A percentile compares a stretch with the other conserved stretches of the same genome.
Evolutionary conservation across 2,888 invertebrate genomes (phyloP).

Genomic region (Orthonychiurus folsomi): DNA sequence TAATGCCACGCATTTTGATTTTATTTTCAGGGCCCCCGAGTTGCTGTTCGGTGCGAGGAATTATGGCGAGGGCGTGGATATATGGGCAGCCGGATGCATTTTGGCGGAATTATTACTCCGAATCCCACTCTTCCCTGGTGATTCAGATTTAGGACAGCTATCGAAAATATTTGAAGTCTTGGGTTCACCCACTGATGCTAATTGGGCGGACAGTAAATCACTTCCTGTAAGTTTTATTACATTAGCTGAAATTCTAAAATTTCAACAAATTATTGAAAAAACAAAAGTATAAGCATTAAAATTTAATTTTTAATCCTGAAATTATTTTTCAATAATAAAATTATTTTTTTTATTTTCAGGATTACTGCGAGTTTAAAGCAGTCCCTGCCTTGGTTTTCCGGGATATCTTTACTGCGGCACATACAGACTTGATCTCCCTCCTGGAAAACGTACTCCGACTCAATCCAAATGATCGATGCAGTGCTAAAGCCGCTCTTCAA

Average conservation of each 20-base stretch:
- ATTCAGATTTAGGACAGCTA: slow-evolving; percentile 92
- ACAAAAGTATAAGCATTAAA: too few relatives aligned
- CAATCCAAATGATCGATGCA: slow-evolving; percentile 72
- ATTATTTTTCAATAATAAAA: too few relatives aligned
- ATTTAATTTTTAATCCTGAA: too few relatives aligned
- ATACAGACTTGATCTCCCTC: slow-evolving; percentile 78
- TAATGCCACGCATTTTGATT: too few relatives aligned
- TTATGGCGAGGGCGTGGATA: slow-evolving; percentile 92
- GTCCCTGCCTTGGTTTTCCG: slow-evolving; percentile 74
- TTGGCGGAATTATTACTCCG: slow-evolving; percentile 85
- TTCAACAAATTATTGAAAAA: too few relatives aligned
- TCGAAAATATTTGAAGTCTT: slow-evolving; percentile 89
- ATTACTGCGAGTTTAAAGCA: slow-evolving; percentile 85
- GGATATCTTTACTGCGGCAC: slow-evolving; percentile 90
- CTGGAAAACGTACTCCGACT: slow-evolving; percentile 66
- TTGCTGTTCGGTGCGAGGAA: slow-evolving; percentile 87
- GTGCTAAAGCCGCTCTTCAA: slow-evolving; percentile 72
- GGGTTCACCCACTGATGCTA: slow-evolving; percentile 85
- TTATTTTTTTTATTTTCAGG: too few relatives aligned
- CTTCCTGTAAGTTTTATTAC: too few relatives aligned
- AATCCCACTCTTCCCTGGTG: slow-evolving; percentile 89
- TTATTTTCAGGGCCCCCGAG: slow-evolving; percentile 66
- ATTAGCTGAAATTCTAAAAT: too few relatives aligned
- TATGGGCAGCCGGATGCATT: slow-evolving; percentile 99
- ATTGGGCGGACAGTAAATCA: slow-evolving; percentile 61